Percentiles rank a stretch among this genome's conserved stretches.
These are phyloP conservation scores for Megalurothrips usitatus DNA, from an alignment of 2,888 invertebrate genomes.

Conservation along the genomic window DNA sequence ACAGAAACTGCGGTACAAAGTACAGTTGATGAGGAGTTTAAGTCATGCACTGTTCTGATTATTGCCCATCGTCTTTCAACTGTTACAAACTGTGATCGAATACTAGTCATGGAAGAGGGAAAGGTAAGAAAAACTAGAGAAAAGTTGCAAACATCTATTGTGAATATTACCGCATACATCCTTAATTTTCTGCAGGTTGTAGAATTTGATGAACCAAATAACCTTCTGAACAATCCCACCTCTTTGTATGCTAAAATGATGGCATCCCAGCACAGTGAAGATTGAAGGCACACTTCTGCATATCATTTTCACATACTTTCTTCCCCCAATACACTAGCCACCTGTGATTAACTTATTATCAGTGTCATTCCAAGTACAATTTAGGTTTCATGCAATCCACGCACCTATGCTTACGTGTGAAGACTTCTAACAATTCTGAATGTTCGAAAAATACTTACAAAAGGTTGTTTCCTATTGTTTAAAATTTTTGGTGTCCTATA, in stretches of 20 bases:
- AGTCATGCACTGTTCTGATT: conserved; percentile 55
- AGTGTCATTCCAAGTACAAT: background rate
- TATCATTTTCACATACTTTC: background rate
- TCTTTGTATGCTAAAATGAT: conserved; percentile 50
- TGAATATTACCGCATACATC: background rate
- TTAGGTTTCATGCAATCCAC: too few relatives aligned
- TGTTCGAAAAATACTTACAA: too few relatives aligned
- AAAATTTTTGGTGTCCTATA: background rate
- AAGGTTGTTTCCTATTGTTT: too few relatives aligned
- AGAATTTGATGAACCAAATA: conserved; percentile 48
- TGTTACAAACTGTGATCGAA: conserved; percentile 51
- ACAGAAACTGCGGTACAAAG: conserved; percentile 55
- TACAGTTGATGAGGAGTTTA: conserved; percentile 52
- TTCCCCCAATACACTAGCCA: too few relatives aligned
- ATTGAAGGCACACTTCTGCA: background rate
- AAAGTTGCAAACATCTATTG: background rate
- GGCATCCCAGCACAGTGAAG: conserved; percentile 38
- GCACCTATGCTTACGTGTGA: background rate
- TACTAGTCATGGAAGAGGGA: conserved; percentile 55
- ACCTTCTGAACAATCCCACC: conserved; percentile 45
- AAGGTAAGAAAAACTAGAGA: conserved; percentile 36
- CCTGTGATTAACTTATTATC: background rate
- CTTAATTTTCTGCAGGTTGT: conserved; percentile 41
- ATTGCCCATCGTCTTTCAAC: conserved; percentile 59
- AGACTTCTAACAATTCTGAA: too few relatives aligned